phyloP scores from a whole-genome alignment of 2,797 vertebrate species.

The Phrynocephalus guinanensis region DNA sequence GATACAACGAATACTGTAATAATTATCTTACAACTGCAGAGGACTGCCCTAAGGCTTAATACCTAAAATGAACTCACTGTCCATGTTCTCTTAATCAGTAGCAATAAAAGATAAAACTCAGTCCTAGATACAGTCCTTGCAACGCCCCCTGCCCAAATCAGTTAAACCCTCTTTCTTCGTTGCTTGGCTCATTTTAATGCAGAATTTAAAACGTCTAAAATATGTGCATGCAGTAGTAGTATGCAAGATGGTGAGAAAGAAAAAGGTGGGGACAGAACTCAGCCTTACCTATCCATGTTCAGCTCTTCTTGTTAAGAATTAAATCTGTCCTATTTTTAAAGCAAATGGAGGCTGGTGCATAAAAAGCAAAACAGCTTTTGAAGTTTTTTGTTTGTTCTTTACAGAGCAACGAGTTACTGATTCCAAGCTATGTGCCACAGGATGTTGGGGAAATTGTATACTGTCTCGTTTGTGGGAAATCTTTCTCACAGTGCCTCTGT shows the following conservation, averaged over 20 bases:
- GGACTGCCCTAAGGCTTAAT: background rate
- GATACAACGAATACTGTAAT: too few species aligned
- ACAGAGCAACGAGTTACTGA: background rate
- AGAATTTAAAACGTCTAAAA: background rate
- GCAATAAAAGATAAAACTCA: background rate
- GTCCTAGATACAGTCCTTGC: background rate
- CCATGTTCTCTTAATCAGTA: background rate
- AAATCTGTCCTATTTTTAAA: background rate
- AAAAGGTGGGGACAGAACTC: background rate
- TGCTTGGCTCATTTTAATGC: background rate
- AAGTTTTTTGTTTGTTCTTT: background rate
- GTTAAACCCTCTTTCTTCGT: background rate
- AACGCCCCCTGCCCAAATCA: background rate
- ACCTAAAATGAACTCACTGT: background rate
- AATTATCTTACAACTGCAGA: too few species aligned
- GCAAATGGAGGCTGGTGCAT: too few species aligned
- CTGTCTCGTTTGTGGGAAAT: background rate
- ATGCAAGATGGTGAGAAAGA: background rate
- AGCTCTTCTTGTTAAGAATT: background rate
- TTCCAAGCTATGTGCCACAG: background rate
- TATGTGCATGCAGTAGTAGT: background rate
- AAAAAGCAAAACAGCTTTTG: background rate
- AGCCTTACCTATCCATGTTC: background rate
- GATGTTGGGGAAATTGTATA: background rate
- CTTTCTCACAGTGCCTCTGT: too few species aligned